Percentiles rank a stretch among this genome's conserved stretches.
Evolutionary conservation across 2,888 invertebrate genomes (phyloP).

Genomic region (Deroplatys truncata): DNA sequence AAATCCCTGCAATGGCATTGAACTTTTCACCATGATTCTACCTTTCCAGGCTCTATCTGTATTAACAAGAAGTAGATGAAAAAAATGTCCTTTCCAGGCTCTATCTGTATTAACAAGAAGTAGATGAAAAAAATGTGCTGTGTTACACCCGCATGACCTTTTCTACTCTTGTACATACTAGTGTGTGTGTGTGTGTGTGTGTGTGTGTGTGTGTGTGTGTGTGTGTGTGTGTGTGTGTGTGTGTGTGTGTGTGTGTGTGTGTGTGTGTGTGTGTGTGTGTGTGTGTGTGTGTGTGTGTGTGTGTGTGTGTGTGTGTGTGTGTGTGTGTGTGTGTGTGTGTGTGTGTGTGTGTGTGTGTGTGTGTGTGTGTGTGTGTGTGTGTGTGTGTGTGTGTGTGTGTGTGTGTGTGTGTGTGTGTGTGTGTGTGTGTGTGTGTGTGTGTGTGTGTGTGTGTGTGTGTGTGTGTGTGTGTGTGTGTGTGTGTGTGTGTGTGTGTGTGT

Average conservation of each 20-base stretch:
- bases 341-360: background rate
- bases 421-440: background rate
- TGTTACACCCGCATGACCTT: no score
- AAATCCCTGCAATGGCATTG: no score
- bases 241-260: conserved; percentile 2
- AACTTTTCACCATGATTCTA: no score
- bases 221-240: background rate
- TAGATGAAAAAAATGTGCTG: no score
- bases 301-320: conserved; percentile 2
- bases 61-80: no score
- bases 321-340: conserved; percentile 3
- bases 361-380: background rate
- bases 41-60: no score
- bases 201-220: background rate
- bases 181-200: conserved; percentile 1
- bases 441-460: background rate
- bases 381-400: background rate
- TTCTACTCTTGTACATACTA: no score
- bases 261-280: background rate
- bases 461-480: background rate
- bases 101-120: no score
- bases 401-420: background rate
- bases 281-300: background rate
- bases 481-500: background rate
- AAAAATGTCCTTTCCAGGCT: no score